A percentile compares a stretch with the other conserved stretches of the same genome.
phyloP scores from a whole-genome alignment of 1,140 invertebrate genomes.

The Drosophila leontia region DNA sequence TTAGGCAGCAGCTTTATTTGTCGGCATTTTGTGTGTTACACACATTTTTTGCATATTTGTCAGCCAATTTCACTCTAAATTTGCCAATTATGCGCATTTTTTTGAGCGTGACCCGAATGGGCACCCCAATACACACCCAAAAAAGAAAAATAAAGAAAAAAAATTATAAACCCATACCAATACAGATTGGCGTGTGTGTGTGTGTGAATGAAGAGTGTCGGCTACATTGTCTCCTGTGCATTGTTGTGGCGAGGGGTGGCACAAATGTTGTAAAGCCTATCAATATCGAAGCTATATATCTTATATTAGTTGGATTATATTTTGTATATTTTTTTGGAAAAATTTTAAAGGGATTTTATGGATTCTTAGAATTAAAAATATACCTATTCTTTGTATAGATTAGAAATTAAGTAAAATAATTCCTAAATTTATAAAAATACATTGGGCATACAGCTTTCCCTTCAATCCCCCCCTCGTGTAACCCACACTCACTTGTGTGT shows the following conservation, averaged over 20 bases:
- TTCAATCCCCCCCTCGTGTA: neutral
- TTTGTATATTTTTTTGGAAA: neutral
- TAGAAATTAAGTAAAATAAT: neutral
- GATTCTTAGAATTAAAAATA: neutral
- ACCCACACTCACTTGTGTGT: constrained; percentile 1
- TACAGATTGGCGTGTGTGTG: neutral
- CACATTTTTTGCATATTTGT: constrained; percentile 71
- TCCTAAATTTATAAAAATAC: neutral
- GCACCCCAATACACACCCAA: constrained; percentile 40
- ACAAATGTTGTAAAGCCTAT: neutral
- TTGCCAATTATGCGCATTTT: constrained; percentile 78
- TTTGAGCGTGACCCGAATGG: constrained; percentile 72
- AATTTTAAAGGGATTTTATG: neutral
- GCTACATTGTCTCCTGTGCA: constrained; percentile 64
- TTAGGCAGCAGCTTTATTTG: constrained; percentile 3
- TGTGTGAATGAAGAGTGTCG: constrained; percentile 33
- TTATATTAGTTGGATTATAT: too few species aligned
- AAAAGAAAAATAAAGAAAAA: constrained; percentile 12
- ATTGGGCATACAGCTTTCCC: neutral
- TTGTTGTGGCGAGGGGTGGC: constrained; percentile 54
- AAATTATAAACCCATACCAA: constrained; percentile 17
- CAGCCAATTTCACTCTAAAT: constrained; percentile 75
- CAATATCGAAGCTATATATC: neutral
- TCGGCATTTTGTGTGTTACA: constrained; percentile 10
- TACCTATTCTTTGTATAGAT: neutral